Percentiles rank a stretch among this genome's conserved stretches.
Evolutionary conservation across 2,888 invertebrate species (phyloP).

Genomic region (Lutraria lutraria): DNA sequence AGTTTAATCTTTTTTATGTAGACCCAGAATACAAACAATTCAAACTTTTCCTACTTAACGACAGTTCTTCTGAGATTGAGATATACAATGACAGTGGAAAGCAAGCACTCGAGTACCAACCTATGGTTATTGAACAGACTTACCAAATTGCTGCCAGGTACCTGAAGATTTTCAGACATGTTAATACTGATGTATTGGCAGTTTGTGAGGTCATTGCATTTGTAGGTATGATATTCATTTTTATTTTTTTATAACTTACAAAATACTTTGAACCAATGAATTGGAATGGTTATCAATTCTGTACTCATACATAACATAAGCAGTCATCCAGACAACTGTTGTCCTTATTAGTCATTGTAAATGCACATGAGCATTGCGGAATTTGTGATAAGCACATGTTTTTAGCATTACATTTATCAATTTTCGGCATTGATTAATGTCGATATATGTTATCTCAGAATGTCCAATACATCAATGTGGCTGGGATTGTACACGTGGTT

Average conservation of each 20-base stretch:
- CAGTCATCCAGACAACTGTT: too few species aligned
- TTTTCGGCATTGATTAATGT: too few species aligned
- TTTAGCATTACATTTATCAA: too few species aligned
- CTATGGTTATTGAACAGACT: background rate
- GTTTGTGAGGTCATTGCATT: background rate
- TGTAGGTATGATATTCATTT: background rate
- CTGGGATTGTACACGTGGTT: conserved; percentile 10
- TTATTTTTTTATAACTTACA: background rate
- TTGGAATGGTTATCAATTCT: too few species aligned
- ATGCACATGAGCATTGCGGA: too few species aligned
- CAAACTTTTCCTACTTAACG: background rate
- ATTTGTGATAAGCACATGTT: too few species aligned
- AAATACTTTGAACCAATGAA: too few species aligned
- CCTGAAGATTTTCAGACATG: background rate
- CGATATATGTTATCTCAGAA: background rate
- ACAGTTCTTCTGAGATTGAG: background rate
- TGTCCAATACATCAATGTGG: conserved; percentile 28
- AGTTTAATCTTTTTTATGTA: too few species aligned
- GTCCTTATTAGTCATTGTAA: too few species aligned
- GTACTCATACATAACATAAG: too few species aligned
- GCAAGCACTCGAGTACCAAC: background rate
- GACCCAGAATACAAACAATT: background rate
- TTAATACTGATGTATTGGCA: background rate
- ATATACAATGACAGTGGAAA: background rate
- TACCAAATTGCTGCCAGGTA: background rate